Evolutionary conservation across 2,888 invertebrate genomes (phyloP).

Genomic region (Spilosoma lubricipeda): DNA sequence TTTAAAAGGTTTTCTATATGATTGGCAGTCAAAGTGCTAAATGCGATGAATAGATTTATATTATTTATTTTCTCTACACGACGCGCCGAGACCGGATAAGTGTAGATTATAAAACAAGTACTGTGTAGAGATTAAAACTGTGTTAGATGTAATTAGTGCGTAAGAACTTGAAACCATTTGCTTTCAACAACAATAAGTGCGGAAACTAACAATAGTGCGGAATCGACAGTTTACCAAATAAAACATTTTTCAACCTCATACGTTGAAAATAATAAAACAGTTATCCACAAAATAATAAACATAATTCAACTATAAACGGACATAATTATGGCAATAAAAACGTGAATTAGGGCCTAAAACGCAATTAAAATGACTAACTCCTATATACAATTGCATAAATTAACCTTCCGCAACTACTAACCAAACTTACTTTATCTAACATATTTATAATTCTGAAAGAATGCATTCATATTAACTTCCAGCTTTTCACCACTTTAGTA

Average conservation of each 20-base stretch:
- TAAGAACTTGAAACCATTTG: conserved; percentile 36
- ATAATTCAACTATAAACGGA: background rate
- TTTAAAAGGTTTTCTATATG: background rate
- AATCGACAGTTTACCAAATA: background rate
- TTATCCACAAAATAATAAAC: background rate
- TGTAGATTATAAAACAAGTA: conserved; percentile 51
- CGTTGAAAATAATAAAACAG: background rate
- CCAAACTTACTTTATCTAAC: background rate
- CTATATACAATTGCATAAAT: background rate
- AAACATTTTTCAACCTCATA: background rate
- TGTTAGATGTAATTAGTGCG: conserved; percentile 40
- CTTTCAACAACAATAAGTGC: conserved; percentile 21
- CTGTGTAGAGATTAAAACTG: conserved; percentile 34
- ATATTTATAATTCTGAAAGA: background rate
- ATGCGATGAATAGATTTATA: conserved; percentile 36
- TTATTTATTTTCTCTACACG: conserved; percentile 52
- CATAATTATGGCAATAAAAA: background rate
- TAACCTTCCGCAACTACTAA: conserved; percentile 1
- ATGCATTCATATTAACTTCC: background rate
- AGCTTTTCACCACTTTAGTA: background rate
- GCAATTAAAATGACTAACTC: background rate
- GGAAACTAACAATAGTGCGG: conserved; percentile 22
- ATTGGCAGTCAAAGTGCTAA: conserved; percentile 47
- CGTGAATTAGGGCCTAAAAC: conserved; percentile 3
- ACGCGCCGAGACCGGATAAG: conserved; percentile 43